phyloP scores from a whole-genome alignment of 2,113 vertebrate species.

The Zapus hudsonius region DNA sequence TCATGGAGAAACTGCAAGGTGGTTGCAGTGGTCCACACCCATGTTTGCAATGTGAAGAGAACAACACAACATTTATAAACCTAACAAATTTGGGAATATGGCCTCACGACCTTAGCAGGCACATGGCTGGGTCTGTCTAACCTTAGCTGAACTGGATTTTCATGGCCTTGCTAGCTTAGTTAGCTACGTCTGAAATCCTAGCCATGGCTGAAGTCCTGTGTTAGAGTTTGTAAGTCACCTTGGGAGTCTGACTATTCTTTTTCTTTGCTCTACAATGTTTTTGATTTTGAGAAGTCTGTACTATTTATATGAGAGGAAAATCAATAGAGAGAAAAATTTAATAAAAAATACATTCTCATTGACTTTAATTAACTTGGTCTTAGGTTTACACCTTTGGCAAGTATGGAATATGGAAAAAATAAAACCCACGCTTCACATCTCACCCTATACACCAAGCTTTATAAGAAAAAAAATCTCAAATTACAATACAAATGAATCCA shows the following conservation, averaged over 20 bases:
- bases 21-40: not conserved
- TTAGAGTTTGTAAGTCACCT: slow-evolving; percentile 47
- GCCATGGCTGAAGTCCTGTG: slow-evolving; percentile 42
- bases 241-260: slow-evolving; percentile 44
- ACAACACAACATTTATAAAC: not conserved
- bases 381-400: slow-evolving; percentile 68
- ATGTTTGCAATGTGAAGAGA: slow-evolving; percentile 14
- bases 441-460: not conserved
- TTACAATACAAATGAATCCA: slow-evolving; percentile 46
- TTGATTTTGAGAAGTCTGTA: slow-evolving; percentile 57
- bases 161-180: slow-evolving; percentile 37
- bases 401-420: slow-evolving; percentile 58
- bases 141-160: slow-evolving; percentile 54
- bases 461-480: slow-evolving; percentile 69
- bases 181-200: slow-evolving; percentile 58
- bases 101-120: slow-evolving; percentile 4
- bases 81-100: slow-evolving; percentile 39
- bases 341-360: slow-evolving; percentile 75
- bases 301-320: slow-evolving; percentile 70
- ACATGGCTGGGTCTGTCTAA: not conserved
- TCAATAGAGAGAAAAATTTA: slow-evolving; percentile 71
- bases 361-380: slow-evolving; percentile 76
- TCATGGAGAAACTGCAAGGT: not conserved
- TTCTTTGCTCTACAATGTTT: slow-evolving; percentile 54
- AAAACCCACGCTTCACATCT: not conserved